Conservation (phyloP, 2,797 vertebrate genomes). For the Neoniphon sammara region DNA sequence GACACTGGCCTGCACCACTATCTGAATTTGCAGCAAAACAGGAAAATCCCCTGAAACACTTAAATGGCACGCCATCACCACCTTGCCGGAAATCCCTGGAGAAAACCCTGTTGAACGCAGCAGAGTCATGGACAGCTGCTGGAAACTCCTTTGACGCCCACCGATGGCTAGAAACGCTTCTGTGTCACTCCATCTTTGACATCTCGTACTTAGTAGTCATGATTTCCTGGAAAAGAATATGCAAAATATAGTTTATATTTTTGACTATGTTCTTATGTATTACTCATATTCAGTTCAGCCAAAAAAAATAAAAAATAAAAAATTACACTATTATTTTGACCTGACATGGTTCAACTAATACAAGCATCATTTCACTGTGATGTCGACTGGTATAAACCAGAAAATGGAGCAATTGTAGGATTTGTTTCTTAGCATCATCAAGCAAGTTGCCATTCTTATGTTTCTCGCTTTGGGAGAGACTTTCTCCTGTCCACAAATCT, state of each 20-base stretch:
- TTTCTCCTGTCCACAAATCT: background rate
- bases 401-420: background rate
- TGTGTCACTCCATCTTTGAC: constrained; percentile 89
- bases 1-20: constrained; percentile 20
- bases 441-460: background rate
- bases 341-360: background rate
- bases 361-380: background rate
- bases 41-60: constrained; percentile 35
- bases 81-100: constrained; percentile 32
- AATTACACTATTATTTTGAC: background rate
- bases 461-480: background rate
- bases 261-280: background rate
- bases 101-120: constrained; percentile 20
- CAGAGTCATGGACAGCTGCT: constrained; percentile 41
- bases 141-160: constrained; percentile 24
- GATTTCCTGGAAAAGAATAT: constrained; percentile 84
- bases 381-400: background rate
- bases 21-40: constrained; percentile 21
- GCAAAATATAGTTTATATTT: background rate
- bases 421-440: background rate
- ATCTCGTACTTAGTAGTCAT: constrained; percentile 92
- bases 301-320: too few species aligned
- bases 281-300: background rate
- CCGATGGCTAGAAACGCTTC: constrained; percentile 9
- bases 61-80: constrained; percentile 47